Percentiles rank a stretch among this genome's conserved stretches.
These are phyloP conservation scores for Myiothlypis coronata DNA, from an alignment of 2,797 vertebrate species.

Conservation along the genomic window DNA sequence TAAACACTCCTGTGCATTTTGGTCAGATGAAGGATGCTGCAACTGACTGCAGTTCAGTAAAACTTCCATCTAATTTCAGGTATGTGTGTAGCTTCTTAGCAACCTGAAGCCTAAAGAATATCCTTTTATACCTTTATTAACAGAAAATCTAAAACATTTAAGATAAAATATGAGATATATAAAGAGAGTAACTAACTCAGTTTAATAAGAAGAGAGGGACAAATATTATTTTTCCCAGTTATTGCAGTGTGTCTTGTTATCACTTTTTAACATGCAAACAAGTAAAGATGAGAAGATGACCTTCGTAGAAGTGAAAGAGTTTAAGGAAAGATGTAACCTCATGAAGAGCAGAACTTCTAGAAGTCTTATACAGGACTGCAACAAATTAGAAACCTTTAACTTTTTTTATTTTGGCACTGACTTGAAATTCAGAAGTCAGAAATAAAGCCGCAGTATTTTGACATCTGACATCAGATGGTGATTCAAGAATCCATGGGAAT, in stretches of 20 bases:
- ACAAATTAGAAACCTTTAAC: not conserved
- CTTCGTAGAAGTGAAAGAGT: not conserved
- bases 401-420: not conserved
- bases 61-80: not conserved
- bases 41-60: not conserved
- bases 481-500: not conserved
- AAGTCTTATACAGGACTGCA: not conserved
- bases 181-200: rapidly evolving
- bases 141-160: not conserved
- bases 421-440: not conserved
- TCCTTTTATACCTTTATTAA: not conserved
- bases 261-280: not conserved
- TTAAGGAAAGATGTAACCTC: not conserved
- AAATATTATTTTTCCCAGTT: not conserved
- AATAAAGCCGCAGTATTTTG: not conserved
- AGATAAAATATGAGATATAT: not conserved
- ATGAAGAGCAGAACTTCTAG: not conserved
- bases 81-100: not conserved
- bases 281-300: not conserved
- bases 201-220: not conserved
- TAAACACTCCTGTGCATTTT: not conserved
- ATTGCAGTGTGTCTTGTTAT: not conserved
- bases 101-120: not conserved
- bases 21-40: not conserved
- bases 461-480: not conserved